phyloP scores from a whole-genome alignment of 53 echinoderm and acorn worm genomes.

The Henricia sp. region DNA sequence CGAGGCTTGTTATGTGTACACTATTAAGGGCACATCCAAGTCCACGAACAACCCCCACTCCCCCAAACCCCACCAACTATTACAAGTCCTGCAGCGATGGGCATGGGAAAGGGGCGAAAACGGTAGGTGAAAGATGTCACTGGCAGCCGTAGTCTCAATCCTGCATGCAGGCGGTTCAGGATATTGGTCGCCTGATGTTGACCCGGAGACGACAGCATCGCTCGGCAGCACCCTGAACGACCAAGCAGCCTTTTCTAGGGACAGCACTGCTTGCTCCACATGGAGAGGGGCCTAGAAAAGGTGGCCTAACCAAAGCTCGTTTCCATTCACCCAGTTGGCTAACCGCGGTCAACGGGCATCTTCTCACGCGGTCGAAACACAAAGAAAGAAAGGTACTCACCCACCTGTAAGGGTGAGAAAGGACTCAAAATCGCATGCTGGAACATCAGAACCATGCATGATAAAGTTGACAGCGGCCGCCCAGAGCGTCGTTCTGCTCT shows the following conservation, averaged over 20 bases:
- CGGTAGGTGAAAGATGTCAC: constrained; percentile 76
- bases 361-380: constrained; percentile 55
- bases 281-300: constrained; percentile 63
- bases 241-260: constrained; percentile 70
- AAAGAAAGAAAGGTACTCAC: constrained; percentile 5
- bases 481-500: constrained; percentile 56
- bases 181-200: constrained; percentile 51
- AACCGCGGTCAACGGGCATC: constrained; percentile 74
- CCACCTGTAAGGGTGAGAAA: constrained; percentile 10
- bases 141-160: constrained; percentile 65
- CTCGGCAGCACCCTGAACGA: constrained; percentile 66
- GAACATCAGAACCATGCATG: constrained; percentile 66
- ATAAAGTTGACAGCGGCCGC: constrained; percentile 21
- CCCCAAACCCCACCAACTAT: not conserved
- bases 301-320: constrained; percentile 74
- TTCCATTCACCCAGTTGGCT: constrained; percentile 65
- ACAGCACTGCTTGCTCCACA: constrained; percentile 75
- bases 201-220: constrained; percentile 48
- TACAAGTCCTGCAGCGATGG: constrained; percentile 64
- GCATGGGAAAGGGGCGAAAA: constrained; percentile 70
- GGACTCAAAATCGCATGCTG: constrained; percentile 57
- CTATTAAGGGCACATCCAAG: constrained; percentile 49
- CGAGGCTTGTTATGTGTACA: no score
- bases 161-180: constrained; percentile 73
- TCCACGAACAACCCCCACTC: not conserved